Conservation (phyloP, 2,797 vertebrate species). For the Erethizon dorsatum region DNA sequence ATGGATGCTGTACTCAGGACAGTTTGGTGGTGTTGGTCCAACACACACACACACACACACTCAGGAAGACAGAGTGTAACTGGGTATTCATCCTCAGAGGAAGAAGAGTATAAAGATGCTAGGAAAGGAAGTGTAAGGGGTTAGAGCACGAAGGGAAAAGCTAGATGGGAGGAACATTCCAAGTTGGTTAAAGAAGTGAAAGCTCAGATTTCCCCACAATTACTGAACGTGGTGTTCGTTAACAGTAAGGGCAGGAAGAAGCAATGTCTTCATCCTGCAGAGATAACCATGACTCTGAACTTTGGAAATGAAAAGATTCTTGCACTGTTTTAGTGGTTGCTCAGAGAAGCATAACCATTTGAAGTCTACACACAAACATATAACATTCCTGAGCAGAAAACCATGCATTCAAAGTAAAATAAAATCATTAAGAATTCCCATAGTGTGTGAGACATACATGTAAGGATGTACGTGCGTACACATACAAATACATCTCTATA, state of each 20-base stretch:
- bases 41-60: not conserved
- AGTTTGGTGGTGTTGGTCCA: not conserved
- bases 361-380: not conserved
- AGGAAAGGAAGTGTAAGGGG: not conserved
- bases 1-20: not conserved
- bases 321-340: not conserved
- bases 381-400: not conserved
- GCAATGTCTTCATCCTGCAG: not conserved
- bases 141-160: not conserved
- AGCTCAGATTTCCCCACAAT: not conserved
- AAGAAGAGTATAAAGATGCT: not conserved
- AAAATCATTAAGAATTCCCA: not conserved
- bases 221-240: no score
- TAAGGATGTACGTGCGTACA: not conserved
- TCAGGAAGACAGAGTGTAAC: not conserved
- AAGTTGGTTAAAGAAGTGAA: not conserved
- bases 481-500: no score
- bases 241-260: not conserved
- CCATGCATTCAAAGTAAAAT: not conserved
- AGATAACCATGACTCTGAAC: not conserved
- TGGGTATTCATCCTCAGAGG: not conserved
- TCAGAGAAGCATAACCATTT: not conserved
- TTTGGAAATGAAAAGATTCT: not conserved
- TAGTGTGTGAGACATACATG: not conserved
- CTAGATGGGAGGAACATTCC: not conserved